Evolutionary conservation across 2,113 vertebrate species (phyloP).

Genomic region (Carlito syrichta): DNA sequence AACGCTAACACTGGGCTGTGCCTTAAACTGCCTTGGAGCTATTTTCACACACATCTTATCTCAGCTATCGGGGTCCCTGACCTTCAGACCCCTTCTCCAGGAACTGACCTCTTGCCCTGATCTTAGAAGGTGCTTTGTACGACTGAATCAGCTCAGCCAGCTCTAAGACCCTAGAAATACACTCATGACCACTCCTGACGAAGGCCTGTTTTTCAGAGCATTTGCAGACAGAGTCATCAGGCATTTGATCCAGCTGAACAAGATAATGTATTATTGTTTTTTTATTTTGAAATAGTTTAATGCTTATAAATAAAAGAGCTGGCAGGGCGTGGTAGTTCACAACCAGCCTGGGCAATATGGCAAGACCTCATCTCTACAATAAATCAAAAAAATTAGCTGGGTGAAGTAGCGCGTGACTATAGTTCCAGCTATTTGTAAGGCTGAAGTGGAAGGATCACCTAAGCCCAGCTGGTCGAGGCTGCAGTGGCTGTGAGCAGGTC

Average conservation of each 20-base stretch:
- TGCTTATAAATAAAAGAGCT: background rate
- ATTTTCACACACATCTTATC: background rate
- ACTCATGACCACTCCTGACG: background rate
- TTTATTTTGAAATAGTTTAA: conserved; percentile 23
- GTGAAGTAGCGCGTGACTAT: too few relatives aligned
- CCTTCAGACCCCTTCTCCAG: background rate
- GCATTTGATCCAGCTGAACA: background rate
- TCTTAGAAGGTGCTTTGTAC: background rate
- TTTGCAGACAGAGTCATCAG: background rate
- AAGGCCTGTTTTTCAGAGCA: background rate
- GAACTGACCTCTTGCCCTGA: background rate
- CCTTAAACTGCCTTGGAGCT: background rate
- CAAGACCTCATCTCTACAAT: too few relatives aligned
- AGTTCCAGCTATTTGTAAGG: too few relatives aligned
- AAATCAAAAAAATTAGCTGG: too few relatives aligned
- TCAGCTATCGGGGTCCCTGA: background rate
- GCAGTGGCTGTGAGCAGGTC: too few relatives aligned
- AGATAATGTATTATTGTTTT: background rate
- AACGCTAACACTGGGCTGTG: background rate
- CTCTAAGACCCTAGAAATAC: background rate
- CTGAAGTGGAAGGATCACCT: too few relatives aligned
- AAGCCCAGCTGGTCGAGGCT: too few relatives aligned
- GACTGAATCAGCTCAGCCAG: background rate
- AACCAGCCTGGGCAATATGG: too few relatives aligned
- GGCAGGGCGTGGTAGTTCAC: too few relatives aligned